These are phyloP conservation scores for Priocnemis perturbator DNA, from an alignment of 2,888 invertebrate genomes.

Conservation along the genomic window DNA sequence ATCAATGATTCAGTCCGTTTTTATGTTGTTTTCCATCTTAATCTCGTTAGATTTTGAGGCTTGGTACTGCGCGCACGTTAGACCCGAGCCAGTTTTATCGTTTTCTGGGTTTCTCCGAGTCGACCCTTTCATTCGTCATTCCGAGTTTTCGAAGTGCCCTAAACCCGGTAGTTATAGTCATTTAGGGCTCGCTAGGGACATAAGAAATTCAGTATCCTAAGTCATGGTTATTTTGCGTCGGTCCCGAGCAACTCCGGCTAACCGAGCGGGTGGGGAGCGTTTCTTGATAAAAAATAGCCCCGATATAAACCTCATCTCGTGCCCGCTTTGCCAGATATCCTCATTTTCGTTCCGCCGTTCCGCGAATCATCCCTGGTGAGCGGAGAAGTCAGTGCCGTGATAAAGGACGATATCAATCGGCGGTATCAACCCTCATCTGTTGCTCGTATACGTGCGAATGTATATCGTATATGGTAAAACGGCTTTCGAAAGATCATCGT, in stretches of 20 bases:
- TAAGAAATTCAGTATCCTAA: slow-evolving; percentile 49
- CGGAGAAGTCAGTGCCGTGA: slow-evolving; percentile 25
- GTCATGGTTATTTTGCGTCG: slow-evolving; percentile 8
- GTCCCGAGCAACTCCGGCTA: background rate
- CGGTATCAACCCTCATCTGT: too few species aligned
- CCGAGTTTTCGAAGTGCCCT: slow-evolving; percentile 2
- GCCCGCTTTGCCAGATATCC: background rate
- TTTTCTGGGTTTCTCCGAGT: slow-evolving; percentile 1
- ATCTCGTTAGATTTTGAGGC: too few species aligned
- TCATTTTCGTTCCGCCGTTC: background rate
- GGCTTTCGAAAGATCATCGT: too few species aligned
- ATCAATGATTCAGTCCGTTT: too few species aligned
- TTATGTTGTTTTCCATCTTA: too few species aligned
- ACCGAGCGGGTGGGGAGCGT: too few species aligned
- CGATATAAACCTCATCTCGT: background rate
- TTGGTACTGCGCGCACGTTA: too few species aligned
- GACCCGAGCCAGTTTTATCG: background rate
- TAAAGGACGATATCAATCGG: too few species aligned
- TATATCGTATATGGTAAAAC: too few species aligned
- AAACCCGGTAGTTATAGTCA: slow-evolving; percentile 32
- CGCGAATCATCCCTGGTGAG: background rate
- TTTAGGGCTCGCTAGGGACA: slow-evolving; percentile 50
- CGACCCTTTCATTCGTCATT: slow-evolving; percentile 4
- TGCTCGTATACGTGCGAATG: too few species aligned
- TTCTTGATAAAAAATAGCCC: too few species aligned